These are phyloP conservation scores for Cacatua alba DNA, from an alignment of 2,113 vertebrate species.

Conservation along the genomic window DNA sequence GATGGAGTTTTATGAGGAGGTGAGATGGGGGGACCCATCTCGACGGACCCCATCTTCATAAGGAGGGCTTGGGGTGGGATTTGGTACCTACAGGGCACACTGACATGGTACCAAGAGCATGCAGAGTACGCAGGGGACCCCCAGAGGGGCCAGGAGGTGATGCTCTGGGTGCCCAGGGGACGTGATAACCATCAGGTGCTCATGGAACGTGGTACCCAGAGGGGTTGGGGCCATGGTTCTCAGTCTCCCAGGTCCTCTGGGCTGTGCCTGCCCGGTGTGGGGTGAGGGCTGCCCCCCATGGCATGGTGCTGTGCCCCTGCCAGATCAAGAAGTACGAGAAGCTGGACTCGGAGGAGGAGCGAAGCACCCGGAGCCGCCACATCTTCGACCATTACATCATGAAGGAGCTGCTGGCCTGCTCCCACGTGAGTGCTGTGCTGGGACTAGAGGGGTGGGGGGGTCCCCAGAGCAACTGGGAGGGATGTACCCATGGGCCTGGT, in stretches of 20 bases:
- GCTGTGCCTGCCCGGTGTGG: neutral
- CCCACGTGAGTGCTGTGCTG: slow-evolving; percentile 65
- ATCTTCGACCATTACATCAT: slow-evolving; percentile 81
- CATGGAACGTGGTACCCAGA: accelerated
- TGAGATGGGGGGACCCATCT: neutral
- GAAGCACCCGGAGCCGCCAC: slow-evolving; percentile 62
- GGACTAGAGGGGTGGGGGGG: neutral
- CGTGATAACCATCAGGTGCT: accelerated
- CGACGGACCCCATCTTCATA: accelerated
- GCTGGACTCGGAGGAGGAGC: slow-evolving; percentile 78
- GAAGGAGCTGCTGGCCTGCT: slow-evolving; percentile 81
- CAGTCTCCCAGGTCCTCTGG: too few relatives aligned
- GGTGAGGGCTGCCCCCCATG: neutral
- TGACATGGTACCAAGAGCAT: neutral
- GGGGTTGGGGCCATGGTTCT: neutral
- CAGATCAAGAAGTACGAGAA: slow-evolving; percentile 82
- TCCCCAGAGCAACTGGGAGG: neutral
- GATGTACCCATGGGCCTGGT: neutral
- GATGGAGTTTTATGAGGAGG: slow-evolving; percentile 82
- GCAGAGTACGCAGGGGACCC: accelerated
- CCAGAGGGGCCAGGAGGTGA: neutral
- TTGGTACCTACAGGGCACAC: neutral
- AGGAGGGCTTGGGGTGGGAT: neutral
- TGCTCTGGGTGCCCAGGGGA: neutral
- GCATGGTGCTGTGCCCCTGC: neutral